These are phyloP conservation scores for Thaumetopoea pityocampa DNA, from an alignment of 1,140 invertebrate genomes.

Conservation along the genomic window DNA sequence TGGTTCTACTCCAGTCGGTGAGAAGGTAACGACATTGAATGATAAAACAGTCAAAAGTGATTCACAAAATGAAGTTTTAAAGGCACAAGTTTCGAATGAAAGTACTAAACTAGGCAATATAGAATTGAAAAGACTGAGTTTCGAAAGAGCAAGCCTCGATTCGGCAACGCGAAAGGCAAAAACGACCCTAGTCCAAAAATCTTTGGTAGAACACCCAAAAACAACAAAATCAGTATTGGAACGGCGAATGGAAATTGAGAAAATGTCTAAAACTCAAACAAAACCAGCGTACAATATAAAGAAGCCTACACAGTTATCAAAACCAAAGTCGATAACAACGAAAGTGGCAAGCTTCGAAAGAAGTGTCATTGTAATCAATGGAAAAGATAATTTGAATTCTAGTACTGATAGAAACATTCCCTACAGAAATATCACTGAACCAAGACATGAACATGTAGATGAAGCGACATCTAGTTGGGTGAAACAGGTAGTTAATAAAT, in stretches of 20 bases:
- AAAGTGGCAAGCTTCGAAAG: constrained; percentile 61
- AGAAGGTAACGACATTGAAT: constrained; percentile 22
- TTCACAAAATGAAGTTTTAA: constrained; percentile 10
- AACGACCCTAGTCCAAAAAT: constrained; percentile 25
- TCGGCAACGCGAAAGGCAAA: constrained; percentile 58
- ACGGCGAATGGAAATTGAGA: constrained; percentile 67
- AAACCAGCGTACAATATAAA: constrained; percentile 35
- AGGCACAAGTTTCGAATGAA: constrained; percentile 8
- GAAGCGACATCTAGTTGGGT: constrained; percentile 69
- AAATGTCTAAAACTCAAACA: constrained; percentile 47
- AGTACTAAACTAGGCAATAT: constrained; percentile 45
- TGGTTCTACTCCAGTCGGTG: constrained; percentile 37
- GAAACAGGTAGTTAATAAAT: constrained; percentile 74
- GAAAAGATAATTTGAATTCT: constrained; percentile 24
- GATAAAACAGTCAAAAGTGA: constrained; percentile 16
- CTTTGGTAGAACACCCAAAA: constrained; percentile 29
- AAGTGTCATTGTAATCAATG: constrained; percentile 39
- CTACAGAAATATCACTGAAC: constrained; percentile 33
- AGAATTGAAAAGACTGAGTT: constrained; percentile 66
- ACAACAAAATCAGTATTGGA: constrained; percentile 27
- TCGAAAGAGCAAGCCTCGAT: constrained; percentile 71
- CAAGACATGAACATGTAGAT: constrained; percentile 28
- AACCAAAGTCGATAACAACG: constrained; percentile 54
- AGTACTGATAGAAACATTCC: constrained; percentile 38
- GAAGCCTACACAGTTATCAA: constrained; percentile 37